Evolutionary conservation across 2,797 vertebrate species (phyloP), one percentile per base, ranked within the genome.

Genomic region (Parambassis ranga): DNA sequence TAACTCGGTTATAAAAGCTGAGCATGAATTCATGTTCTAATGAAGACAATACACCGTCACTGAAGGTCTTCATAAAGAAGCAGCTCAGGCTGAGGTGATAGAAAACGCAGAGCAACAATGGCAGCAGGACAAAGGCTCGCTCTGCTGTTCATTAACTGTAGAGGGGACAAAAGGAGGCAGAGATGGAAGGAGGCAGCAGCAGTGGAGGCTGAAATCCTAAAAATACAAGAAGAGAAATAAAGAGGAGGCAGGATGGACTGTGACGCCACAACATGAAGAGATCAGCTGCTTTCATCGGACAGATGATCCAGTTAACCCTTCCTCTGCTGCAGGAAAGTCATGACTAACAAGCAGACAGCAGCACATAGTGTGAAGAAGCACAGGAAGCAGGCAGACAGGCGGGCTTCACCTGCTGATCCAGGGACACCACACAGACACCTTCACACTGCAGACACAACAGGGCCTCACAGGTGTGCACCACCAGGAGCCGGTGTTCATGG

Each of bases 271-370:
- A 51, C 62, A 79, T 61, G 78, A 77, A 79, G 58, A 65, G 65
- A 72, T 77, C 64, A 65, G 61, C 39, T 53, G 49, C 39, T 66
- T 77, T 61, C 53, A 31, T 65, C 8, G 59, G 47, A 19, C 1
- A 13, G 70, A 75, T 67, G 71, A 82, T 65, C 74, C 67, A 33
- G 58, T 72, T 79, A 84, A 81, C 77, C 73, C 72, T 32, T 64
- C 50, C 57, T 69, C 60, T 60, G 72, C 15, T 50, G 52, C 53
- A 63, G 60, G 38, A 66, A 71, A 61, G 63, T 55, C 78, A 66
- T 69, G 69, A 50, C 65, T 70, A 63, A 75, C 77, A 59, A 70
- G 49, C 47, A 18, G 24, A 49, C 31, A 27, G 53, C 41, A 6
- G 31, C n/a, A n/a, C n/a, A n/a, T n/a, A n/a, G n/a, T n/a, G n/a